These are phyloP conservation scores for Enchytraeus crypticus DNA, from an alignment of 2,888 invertebrate species.

Conservation along the genomic window DNA sequence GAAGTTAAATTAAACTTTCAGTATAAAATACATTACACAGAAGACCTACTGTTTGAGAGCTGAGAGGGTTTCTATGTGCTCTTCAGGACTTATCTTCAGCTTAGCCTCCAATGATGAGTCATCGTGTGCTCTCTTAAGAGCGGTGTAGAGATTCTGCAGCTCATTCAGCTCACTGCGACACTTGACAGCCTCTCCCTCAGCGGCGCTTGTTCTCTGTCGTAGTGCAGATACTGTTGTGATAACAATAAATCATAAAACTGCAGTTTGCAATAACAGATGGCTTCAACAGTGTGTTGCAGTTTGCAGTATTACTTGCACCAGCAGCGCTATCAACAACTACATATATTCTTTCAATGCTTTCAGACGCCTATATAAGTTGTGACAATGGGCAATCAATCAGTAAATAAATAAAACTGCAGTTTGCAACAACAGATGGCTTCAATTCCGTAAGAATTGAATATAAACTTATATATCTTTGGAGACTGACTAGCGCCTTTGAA, in stretches of 20 bases:
- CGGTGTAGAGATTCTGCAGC: slow-evolving; percentile 29
- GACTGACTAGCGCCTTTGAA: no score
- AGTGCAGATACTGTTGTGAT: slow-evolving; percentile 27
- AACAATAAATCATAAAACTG: not conserved
- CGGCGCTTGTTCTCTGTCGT: slow-evolving; percentile 34
- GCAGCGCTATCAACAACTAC: no score
- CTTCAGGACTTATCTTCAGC: slow-evolving; percentile 33
- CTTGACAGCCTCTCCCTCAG: slow-evolving; percentile 37
- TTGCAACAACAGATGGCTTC: no score
- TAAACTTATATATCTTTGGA: no score
- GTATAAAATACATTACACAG: not conserved
- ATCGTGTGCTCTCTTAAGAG: slow-evolving; percentile 37
- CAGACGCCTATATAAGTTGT: no score
- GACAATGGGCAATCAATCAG: no score
- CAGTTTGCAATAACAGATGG: not conserved
- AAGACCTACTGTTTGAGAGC: slow-evolving; percentile 37
- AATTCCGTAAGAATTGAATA: no score
- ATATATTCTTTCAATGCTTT: no score
- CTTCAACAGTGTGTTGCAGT: no score
- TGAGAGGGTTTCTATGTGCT: slow-evolving; percentile 36
- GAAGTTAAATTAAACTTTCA: no score
- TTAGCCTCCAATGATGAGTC: slow-evolving; percentile 32
- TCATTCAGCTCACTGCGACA: slow-evolving; percentile 34
- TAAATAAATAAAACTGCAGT: no score
- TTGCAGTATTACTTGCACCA: no score